Base-by-base conservation (phyloP, 2,888 invertebrate genomes). In the Thereva nobilitata region DNA sequence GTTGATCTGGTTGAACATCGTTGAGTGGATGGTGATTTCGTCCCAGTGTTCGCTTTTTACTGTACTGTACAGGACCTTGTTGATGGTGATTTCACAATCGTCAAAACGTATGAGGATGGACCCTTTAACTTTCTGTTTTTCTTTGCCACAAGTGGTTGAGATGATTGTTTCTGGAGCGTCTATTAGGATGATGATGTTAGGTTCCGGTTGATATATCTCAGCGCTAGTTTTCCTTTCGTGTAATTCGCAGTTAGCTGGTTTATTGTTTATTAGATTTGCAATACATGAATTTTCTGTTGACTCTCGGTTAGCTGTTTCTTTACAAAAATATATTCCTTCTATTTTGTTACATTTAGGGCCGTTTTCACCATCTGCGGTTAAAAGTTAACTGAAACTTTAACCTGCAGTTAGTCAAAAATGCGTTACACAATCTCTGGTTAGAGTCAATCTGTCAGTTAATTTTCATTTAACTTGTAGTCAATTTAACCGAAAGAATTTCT, bases 261-360 rank as follows among this genome's bases (percentile, higher is more conserved):
- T 37, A 41, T 55, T 67, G 4, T 12, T 12, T 23, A 63, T n/a
- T 23, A 47, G 6, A 2, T 63, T 45, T 10, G 49, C 63, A 23
- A 63, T 42, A 45, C 63, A 63, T 41, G 57, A 70, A 9, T 7
- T 40, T 1, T 6, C 38, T 2, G 49, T 9, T 1, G 65, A 45
- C 63, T 70, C 68, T 64, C 67, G 38, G 4, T 9, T 4, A 1
- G 38, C 9, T 41, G 66, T 38, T 63, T 65, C 37, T 35, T 55
- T 57, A 12, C 67, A 70, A 41, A 55, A 57, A 42, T 64, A 66
- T 5, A 35, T 59, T 9, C 56, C 23, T 34, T 68, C 66, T 35
- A 66, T 12, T 59, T 55, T 57, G 41, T 54, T 61, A 9, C 67
- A 69, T 54, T 40, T 34, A n/a, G n/a, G n/a, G n/a, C n/a, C n/a